Base-by-base conservation (phyloP, 2,113 vertebrate genomes). In the Balaeniceps rex region DNA sequence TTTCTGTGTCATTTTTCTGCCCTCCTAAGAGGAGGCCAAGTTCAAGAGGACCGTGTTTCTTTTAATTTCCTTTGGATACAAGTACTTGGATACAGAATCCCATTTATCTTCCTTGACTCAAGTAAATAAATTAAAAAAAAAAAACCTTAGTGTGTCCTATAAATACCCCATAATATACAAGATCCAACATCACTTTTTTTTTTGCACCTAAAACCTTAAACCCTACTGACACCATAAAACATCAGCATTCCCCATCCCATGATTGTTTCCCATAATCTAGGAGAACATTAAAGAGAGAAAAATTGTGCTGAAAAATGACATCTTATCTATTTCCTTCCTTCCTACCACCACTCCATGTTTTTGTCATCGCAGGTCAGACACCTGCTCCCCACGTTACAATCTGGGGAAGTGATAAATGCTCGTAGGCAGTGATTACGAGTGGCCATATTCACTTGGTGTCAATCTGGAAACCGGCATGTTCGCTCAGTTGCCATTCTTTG, bases 291-390 rank as follows among this genome's bases (percentile, higher is more conserved):
- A 82, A 91, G 28, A 89, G 90, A 96, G 90, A 94, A 68, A 96
- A 96, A 97, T 55, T 11, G 24, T 19, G 79, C 83, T 92, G 97
- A 94, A 74, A 97, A 91, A 94, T 91, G 94, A 89, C 92, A 91
- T 40, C 19, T 70, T 60, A 88, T 93, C 96, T 94, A 91, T 97
- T 93, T 94, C 31, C 79, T 65, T 25, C 42, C 61, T 80, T 40
- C 66, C 85, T 57, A 23, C 11, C 38, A 21, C 19, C 23, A 26
- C 77, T 93, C 83, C 1, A 15, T 14, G 87, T 63, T 94, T 96
- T 82, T 96, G 97, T 92, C 96, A 84, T 76, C 7, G 24, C 80
- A 51, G 94, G 95, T 94, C 97, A 81, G 95, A 89, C 87, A 92
- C 96, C 97, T 93, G 94, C 95, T 95, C 97, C 96, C 94, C 85